Percentiles rank a stretch among this genome's conserved stretches.
Evolutionary conservation across 2,797 vertebrate genomes (phyloP).

Genomic region (Melanogrammus aeglefinus): DNA sequence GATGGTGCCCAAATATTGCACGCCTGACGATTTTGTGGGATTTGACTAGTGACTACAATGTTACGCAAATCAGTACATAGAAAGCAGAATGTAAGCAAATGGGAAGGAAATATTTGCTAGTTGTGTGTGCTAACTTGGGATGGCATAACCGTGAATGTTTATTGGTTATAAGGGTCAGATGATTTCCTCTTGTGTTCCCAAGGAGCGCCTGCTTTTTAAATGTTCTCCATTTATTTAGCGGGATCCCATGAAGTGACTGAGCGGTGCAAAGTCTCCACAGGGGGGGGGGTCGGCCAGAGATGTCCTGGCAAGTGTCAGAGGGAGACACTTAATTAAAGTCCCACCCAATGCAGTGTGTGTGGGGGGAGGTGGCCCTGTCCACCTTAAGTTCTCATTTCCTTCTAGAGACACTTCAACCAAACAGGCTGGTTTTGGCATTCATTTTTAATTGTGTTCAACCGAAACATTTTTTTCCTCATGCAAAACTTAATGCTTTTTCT

Average conservation of each 20-base stretch:
- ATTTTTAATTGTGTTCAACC: not conserved
- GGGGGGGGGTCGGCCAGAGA: not conserved
- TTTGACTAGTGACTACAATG: conserved; percentile 52
- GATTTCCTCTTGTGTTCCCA: not conserved
- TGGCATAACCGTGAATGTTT: too few relatives aligned
- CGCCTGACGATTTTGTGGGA: conserved; percentile 28
- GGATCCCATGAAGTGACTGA: not conserved
- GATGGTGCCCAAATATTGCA: not conserved
- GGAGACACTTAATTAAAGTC: conserved; percentile 58
- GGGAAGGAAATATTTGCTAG: conserved; percentile 5
- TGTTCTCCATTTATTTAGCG: not conserved
- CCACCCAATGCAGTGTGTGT: conserved; percentile 29
- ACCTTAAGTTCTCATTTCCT: conserved; percentile 3
- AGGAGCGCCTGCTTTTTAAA: not conserved
- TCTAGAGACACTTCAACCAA: conserved; percentile 30
- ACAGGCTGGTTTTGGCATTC: not conserved
- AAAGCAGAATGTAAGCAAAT: not conserved
- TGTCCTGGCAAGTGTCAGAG: conserved; percentile 40
- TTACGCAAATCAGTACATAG: conserved; percentile 41
- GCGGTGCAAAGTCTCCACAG: not conserved
- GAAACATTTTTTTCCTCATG: not conserved
- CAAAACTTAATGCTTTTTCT: not conserved
- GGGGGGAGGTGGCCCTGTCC: conserved; percentile 24
- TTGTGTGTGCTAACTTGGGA: not conserved
- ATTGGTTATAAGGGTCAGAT: too few relatives aligned